These are phyloP conservation scores for Crypturellus tataupa DNA, from an alignment of 2,797 vertebrate species.

Conservation along the genomic window DNA sequence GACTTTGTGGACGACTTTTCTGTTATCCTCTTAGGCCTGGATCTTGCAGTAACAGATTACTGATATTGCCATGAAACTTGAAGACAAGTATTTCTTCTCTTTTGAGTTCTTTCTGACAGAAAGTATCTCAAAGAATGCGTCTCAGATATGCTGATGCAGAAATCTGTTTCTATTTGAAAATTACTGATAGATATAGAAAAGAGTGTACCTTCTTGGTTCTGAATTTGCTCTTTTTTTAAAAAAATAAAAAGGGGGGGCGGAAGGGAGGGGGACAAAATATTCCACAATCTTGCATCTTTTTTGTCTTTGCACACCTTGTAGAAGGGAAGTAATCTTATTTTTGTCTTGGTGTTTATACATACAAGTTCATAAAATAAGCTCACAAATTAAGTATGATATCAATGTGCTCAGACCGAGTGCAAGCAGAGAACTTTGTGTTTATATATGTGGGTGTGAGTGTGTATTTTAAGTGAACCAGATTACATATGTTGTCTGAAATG, in stretches of 20 bases:
- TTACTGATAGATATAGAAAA: background rate
- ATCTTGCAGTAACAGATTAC: conserved; percentile 28
- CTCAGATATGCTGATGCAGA: conserved; percentile 13
- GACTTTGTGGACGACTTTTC: conserved; percentile 16
- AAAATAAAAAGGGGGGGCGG: background rate
- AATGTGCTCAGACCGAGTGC: background rate
- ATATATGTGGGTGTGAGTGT: background rate
- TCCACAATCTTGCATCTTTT: background rate
- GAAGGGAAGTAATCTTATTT: conserved; percentile 12
- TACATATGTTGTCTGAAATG: conserved; percentile 65
- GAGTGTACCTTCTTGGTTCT: conserved; percentile 24
- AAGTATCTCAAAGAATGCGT: background rate
- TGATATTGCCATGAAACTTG: conserved; percentile 10
- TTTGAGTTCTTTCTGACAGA: conserved; percentile 46
- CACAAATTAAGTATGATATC: background rate
- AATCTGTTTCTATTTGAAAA: conserved; percentile 9
- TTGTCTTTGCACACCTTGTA: background rate
- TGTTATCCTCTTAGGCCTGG: conserved; percentile 15
- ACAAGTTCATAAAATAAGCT: conserved; percentile 39
- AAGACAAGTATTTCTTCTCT: background rate
- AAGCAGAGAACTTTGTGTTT: conserved; percentile 19
- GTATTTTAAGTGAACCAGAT: conserved; percentile 22
- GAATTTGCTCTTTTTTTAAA: background rate
- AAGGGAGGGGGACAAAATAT: background rate
- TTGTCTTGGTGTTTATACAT: conserved; percentile 15